Percentiles rank a stretch among this genome's conserved stretches.
Evolutionary conservation across 2,113 vertebrate genomes (phyloP).

Genomic region (Vidua chalybeata): DNA sequence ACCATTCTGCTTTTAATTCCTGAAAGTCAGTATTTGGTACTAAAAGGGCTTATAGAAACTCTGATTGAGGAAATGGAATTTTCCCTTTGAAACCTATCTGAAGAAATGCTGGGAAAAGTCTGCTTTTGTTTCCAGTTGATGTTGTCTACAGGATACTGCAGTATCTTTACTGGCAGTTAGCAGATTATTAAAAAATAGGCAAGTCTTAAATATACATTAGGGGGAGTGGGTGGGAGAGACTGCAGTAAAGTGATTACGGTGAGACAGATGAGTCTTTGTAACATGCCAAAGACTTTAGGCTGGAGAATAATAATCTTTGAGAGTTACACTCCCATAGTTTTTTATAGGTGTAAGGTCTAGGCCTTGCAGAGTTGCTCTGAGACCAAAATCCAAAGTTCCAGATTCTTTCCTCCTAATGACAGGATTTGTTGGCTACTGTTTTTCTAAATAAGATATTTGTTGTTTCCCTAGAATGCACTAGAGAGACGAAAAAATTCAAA

Average conservation of each 20-base stretch:
- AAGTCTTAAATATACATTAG: neutral
- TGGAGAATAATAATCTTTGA: neutral
- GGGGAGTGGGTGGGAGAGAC: neutral
- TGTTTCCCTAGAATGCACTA: slow-evolving; percentile 84
- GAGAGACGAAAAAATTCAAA: slow-evolving; percentile 90
- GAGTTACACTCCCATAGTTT: neutral
- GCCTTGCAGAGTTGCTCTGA: neutral
- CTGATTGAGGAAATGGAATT: neutral
- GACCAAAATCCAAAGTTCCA: neutral
- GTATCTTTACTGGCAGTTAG: neutral
- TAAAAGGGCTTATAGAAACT: neutral
- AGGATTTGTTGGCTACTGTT: neutral
- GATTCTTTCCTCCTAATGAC: neutral
- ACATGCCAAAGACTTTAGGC: neutral
- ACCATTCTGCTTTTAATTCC: neutral
- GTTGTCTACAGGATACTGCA: neutral
- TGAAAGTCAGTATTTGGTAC: neutral
- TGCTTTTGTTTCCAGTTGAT: neutral
- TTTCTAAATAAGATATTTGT: slow-evolving; percentile 6
- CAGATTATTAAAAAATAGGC: neutral
- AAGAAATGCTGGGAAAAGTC: neutral
- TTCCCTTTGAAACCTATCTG: neutral
- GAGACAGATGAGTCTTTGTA: neutral
- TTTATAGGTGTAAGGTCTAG: neutral
- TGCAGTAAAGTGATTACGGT: neutral